Evolutionary conservation across 1,140 invertebrate species (phyloP).

Genomic region (Ylistrum balloti): DNA sequence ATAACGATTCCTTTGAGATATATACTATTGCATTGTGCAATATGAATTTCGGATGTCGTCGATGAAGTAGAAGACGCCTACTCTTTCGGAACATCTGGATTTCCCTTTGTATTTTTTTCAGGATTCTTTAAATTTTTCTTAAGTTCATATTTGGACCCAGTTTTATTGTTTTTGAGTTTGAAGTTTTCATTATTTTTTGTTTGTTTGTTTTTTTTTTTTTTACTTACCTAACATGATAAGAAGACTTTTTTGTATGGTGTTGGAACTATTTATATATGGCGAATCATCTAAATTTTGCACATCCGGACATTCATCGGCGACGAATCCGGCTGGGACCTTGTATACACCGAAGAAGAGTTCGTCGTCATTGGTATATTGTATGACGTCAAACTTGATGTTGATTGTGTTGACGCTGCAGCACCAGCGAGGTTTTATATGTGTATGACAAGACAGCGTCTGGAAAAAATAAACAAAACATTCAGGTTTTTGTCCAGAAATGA

Average conservation of each 20-base stretch:
- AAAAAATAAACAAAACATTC: neutral
- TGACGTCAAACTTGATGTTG: neutral
- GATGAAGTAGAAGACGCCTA: no score
- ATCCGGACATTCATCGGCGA: conserved; percentile 1
- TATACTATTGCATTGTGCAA: no score
- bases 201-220: no score
- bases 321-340: conserved; percentile 13
- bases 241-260: neutral
- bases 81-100: no score
- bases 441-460: neutral
- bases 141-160: no score
- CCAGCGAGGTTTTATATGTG: conserved; percentile 16
- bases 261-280: neutral
- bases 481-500: no score
- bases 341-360: conserved; percentile 23
- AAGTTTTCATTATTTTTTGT: no score
- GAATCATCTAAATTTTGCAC: conserved; percentile 29
- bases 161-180: no score
- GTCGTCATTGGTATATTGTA: neutral
- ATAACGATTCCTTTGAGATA: no score
- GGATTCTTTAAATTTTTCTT: no score
- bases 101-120: no score
- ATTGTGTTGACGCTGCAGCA: conserved; percentile 14
- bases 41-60: no score
- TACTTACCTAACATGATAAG: neutral